Conservation (phyloP, 2,888 invertebrate species). For the Neria commutata region DNA sequence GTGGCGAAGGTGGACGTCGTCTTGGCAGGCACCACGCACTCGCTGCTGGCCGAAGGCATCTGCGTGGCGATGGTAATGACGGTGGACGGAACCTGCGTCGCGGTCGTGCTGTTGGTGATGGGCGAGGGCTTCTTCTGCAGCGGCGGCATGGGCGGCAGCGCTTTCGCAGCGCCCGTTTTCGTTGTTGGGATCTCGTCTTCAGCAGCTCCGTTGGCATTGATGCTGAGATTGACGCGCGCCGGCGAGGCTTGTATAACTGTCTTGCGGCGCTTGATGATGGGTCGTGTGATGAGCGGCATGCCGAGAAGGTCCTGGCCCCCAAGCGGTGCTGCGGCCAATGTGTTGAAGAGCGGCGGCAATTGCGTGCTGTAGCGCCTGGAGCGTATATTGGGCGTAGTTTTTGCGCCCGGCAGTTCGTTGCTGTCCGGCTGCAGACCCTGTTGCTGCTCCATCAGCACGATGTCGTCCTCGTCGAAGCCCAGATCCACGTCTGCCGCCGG, state of each 20-base stretch:
- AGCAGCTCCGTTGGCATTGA: background rate
- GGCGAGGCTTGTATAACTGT: conserved; percentile 39
- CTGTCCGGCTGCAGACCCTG: background rate
- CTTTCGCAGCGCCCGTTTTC: background rate
- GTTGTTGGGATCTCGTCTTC: background rate
- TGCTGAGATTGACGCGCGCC: conserved; percentile 1
- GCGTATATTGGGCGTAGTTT: background rate
- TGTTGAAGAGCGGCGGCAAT: background rate
- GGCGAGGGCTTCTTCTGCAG: background rate
- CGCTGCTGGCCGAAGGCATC: conserved; percentile 20
- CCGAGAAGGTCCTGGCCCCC: conserved; percentile 14
- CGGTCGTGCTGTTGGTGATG: conserved; percentile 1
- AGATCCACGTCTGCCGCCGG: conserved; percentile 38
- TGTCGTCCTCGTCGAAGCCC: conserved; percentile 46
- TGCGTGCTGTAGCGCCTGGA: background rate
- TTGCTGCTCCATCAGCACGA: conserved; percentile 50
- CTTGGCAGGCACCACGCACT: background rate
- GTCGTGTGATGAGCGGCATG: conserved; percentile 40
- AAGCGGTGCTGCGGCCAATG: conserved; percentile 15
- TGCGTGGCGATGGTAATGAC: conserved; percentile 24
- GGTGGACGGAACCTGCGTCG: conserved; percentile 14
- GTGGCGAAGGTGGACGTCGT: background rate
- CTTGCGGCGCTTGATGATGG: conserved; percentile 50
- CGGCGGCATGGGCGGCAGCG: background rate
- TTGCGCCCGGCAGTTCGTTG: background rate